Evolutionary conservation across 2,888 invertebrate genomes (phyloP), one percentile per base, ranked within the genome.

Genomic region (Ornithoptera priamus): DNA sequence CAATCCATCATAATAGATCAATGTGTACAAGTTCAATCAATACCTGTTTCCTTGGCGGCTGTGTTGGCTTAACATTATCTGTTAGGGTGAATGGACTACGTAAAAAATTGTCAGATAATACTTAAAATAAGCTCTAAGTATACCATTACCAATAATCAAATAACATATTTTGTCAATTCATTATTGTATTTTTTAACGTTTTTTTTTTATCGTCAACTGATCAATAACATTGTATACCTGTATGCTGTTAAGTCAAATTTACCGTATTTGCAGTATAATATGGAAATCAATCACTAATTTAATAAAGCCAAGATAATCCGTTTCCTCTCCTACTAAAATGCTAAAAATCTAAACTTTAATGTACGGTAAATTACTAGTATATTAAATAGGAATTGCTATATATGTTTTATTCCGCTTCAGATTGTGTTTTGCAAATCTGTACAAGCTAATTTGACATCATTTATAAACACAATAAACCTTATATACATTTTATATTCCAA

Each of bases 1-100:
- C 12, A 20, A 58, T n/a, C 57, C 22, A 58, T 58, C 22, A 22
- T 58, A 58, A 58, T 58, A 58, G 20, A 20, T n/a, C 22, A 20
- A 57, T 20, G 20, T 8, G 15, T 50, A 50, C 50, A 53, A 8
- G n/a, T 58, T 58, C 57, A 58, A 58, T 58, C 57, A 58, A 58
- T 58, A 58, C n/a, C 57, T 7, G 12, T 22, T 58, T 58, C n/a
- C 57, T 22, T 58, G 22, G 3, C 20, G 20, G 57, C 12, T 24
- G 24, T n/a, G 57, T 58, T 58, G 57, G 6, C 22, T 58, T 24
- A 58, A 58, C n/a, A 58, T 24, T 58, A 58, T 58, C 57, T 22
- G 22, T 15, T 22, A 58, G 57, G 57, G 57, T 58, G 20, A 58
- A 58, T 58, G 57, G 18, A 58, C 57, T 58, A n/a, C 57, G 12